Conservation (phyloP, 2,888 invertebrate species). For the Scaptomyza caliginosa region DNA sequence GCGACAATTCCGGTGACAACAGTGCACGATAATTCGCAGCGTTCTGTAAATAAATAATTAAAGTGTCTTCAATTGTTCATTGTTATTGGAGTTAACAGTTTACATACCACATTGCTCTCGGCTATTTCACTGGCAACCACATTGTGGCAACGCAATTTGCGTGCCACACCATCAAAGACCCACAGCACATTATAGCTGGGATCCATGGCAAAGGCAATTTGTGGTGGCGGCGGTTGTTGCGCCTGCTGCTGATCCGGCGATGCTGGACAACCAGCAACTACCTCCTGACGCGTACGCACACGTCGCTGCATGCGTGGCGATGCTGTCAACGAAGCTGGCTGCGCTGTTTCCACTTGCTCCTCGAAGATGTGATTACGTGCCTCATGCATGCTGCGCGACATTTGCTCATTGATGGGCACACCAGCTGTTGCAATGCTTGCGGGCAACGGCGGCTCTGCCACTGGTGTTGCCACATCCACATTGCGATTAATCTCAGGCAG, state of each 20-base stretch:
- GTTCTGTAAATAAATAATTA: slow-evolving; percentile 72
- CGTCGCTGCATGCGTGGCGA: slow-evolving; percentile 44
- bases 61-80: too few species aligned
- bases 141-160: slow-evolving; percentile 90
- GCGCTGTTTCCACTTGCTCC: slow-evolving; percentile 49
- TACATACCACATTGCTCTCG: slow-evolving; percentile 73
- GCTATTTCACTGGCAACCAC: slow-evolving; percentile 90
- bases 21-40: slow-evolving; percentile 85
- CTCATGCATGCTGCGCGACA: slow-evolving; percentile 84
- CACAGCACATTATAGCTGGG: slow-evolving; percentile 96
- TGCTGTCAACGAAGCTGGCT: slow-evolving; percentile 34
- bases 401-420: slow-evolving; percentile 82
- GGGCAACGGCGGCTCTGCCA: slow-evolving; percentile 30
- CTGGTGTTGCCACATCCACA: slow-evolving; percentile 68
- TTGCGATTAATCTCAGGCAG: slow-evolving; percentile 83
- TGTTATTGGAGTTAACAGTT: not conserved
- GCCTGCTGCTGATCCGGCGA: slow-evolving; percentile 61
- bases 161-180: slow-evolving; percentile 90
- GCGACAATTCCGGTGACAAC: slow-evolving; percentile 91
- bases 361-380: slow-evolving; percentile 84
- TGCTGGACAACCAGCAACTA: slow-evolving; percentile 14
- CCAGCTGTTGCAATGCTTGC: slow-evolving; percentile 56
- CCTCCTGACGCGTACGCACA: slow-evolving; percentile 55
- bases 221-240: slow-evolving; percentile 67
- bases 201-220: slow-evolving; percentile 87